Evolutionary conservation across 2,888 invertebrate species (phyloP), one percentile per base, ranked within the genome.

Genomic region (Sabellastarte sp.): DNA sequence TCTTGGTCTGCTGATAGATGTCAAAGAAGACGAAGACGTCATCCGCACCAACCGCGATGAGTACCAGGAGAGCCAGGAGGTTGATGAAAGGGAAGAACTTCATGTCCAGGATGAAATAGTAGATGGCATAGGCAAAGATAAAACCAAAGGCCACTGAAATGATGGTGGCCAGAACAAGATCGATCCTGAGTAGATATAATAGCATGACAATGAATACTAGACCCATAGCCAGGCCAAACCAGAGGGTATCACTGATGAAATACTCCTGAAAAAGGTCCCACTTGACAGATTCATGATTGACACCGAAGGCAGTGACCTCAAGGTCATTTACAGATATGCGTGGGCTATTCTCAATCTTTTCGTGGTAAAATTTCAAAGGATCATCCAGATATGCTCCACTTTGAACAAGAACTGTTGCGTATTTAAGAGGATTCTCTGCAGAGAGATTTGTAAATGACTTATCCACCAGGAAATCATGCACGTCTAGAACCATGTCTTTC

Each of bases 51-150:
- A 69, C 57, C 15, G 69, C 69, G 26, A 68, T 65, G 3, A 69
- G 59, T 15, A 69, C 55, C 4, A 69, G 57, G 0, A 29, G 62
- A n/a, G 67, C 63, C 24, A 68, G 56, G 29, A 68, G 33, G 50
- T 69, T 69, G 26, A 69, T 58, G 57, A 69, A 69, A 1, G 69
- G 67, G 57, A 68, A 69, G 32, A 65, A 65, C 3, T 29, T 53
- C 26, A 68, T 55, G 15, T 90, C 76, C 80, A 93, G 91, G 70
- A 95, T 89, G 79, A 92, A 87, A 57, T 90, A 89, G 85, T 97
- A 97, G 78, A 94, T 86, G 85, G 93, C 94, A 59, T 66, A 72
- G 3, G 71, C 68, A 20, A 64, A 30, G 10, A 59, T 60, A 59
- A 69, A 63, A 29, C 70, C 63, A 5, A 61, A 26, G n/a, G 28